Base-by-base conservation (phyloP, 2,888 invertebrate species). In the Hemicrepidius hirtus region DNA sequence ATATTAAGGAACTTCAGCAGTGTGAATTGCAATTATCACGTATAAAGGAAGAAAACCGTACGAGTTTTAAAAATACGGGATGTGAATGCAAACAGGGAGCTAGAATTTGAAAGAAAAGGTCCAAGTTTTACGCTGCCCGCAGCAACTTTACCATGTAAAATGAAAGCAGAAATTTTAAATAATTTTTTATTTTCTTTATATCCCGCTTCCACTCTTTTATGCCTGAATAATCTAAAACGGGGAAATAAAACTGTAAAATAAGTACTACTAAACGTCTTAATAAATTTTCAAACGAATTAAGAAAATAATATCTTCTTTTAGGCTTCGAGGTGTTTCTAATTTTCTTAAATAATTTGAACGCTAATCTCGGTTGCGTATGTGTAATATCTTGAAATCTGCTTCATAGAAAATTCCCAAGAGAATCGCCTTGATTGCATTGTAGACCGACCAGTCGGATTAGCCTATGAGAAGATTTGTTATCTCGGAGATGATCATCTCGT, bases 271-370 rank as follows among this genome's bases (percentile, higher is more conserved):
- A 71, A 71, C 55, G 66, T 71, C 66, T 60, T 66, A 65, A 71
- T 71, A 71, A 71, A 67, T 71, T 71, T 67, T 35, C 24, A 62
- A 71, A 60, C 53, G 62, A 71, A 71, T 71, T 71, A 71, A 71
- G 66, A 62, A 67, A 67, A 71, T 68, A 68, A 68, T 67, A 67
- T 44, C 50, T 53, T 37, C 46, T 67, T 65, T 59, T 40, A 16
- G 40, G 37, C 28, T 66, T 21, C n/a, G 5, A 21, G 4, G 13
- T 57, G 9, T 18, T 57, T 57, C 37, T 35, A 35, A 57, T 57
- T 57, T 57, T 37, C 57, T 35, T 6, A 57, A 37, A 57, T 37
- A 37, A 5, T 37, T 12, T 35, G 12, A 13, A 13, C 4, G 46
- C 46, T 18, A 9, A 46, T 18, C 46, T 16, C 9, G 1, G 16